Conservation (phyloP, 1,140 invertebrate species). For the Drosophila saltans region DNA sequence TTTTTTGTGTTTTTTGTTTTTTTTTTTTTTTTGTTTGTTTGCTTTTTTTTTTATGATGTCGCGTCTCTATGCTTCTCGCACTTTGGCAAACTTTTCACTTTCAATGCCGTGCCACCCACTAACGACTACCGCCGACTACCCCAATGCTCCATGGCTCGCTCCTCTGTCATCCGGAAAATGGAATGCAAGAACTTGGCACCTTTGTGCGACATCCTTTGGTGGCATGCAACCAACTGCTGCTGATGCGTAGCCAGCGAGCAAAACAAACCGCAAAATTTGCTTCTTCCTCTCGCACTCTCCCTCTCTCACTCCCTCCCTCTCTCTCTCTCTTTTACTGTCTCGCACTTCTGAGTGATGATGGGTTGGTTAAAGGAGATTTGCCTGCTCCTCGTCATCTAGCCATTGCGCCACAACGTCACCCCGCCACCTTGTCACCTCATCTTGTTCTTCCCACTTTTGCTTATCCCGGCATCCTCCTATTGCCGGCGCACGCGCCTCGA, state of each 20-base stretch:
- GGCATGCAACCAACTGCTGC: conserved; percentile 16
- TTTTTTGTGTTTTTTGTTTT: conserved; percentile 24
- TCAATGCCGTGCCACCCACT: conserved; percentile 46
- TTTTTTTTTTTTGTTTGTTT: background rate
- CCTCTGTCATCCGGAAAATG: conserved; percentile 6
- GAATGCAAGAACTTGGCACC: conserved; percentile 65
- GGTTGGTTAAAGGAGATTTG: conserved; percentile 17
- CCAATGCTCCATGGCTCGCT: background rate
- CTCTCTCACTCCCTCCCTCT: conserved; percentile 33
- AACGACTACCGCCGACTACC: background rate
- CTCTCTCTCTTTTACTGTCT: conserved; percentile 35
- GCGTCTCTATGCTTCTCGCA: conserved; percentile 48
- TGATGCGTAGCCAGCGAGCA: conserved; percentile 67
- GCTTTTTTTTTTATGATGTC: conserved; percentile 37
- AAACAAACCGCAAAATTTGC: conserved; percentile 74
- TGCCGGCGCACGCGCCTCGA: conserved; percentile 37
- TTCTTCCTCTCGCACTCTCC: conserved; percentile 27
- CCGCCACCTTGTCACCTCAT: conserved; percentile 26
- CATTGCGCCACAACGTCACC: too few relatives aligned
- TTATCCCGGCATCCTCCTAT: conserved; percentile 28
- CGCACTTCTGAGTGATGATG: conserved; percentile 46
- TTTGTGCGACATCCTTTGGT: conserved; percentile 44
- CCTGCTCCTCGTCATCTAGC: background rate
- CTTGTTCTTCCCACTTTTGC: conserved; percentile 44
- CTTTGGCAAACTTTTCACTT: conserved; percentile 82